Base-by-base conservation (phyloP, 1,140 invertebrate genomes). In the Rhyzopertha dominica region DNA sequence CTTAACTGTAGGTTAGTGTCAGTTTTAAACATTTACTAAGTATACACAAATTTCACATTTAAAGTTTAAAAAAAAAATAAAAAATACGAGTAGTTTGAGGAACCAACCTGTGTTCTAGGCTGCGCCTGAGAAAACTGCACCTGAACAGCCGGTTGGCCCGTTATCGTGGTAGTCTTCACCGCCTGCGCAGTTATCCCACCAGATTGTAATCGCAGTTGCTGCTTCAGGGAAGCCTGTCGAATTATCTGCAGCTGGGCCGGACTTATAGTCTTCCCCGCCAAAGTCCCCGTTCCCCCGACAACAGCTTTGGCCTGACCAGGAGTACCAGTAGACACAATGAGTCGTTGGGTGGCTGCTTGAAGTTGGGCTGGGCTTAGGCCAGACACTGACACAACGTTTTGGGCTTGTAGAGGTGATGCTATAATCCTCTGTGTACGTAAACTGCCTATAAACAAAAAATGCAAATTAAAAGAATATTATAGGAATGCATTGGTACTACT, bases 161-260 rank as follows among this genome's bases (percentile, higher is more conserved):
- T 62, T 10, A 66, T 61, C 5, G 62, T 61, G 0, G 62, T 59
- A 5, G 60, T 61, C 51, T 67, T 67, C 9, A 62, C 46, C 18
- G 47, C 52, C 46, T 68, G 64, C 10, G 57, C 47, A 17, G 70
- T 65, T 12, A 74, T 37, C 16, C 65, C 68, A 43, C 68, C 70
- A 0, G 71, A 46, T 51, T 74, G 73, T 35, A 70, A 58, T 23
- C 73, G 56, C 17, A 66, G 26, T 34, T 66, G 64, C 20, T 64
- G 60, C 40, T 66, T 64, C n/a, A 65, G 26, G 22, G 49, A 51
- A 4, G 58, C 58, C 49, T 74, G 71, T n/a, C 73, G 47, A 38
- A 74, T 72, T 28, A 74, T 66, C 35, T 74, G 71, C 12, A 74
- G 56, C 29, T 73, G 71, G 0, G 69, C 63, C 17, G 66, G 63